phyloP scores from a whole-genome alignment of 2,888 invertebrate genomes.

The Trichacis sp. region DNA sequence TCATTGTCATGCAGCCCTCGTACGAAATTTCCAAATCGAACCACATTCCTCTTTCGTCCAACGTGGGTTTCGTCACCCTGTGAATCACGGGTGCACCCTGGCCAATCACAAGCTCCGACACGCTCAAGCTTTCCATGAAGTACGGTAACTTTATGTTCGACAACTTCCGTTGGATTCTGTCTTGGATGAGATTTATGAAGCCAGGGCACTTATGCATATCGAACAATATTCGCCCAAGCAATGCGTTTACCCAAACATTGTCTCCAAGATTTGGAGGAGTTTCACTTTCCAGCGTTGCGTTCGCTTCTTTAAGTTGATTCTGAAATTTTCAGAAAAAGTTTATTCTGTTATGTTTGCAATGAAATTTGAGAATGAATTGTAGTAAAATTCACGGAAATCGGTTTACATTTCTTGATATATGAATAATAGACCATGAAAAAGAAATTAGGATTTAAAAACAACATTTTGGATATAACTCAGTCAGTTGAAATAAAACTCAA shows the following conservation, averaged over 20 bases:
- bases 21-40: conserved; percentile 86
- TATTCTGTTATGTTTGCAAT: too few species aligned
- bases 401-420: too few species aligned
- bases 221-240: conserved; percentile 82
- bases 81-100: conserved; percentile 76
- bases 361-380: too few species aligned
- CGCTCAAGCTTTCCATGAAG: conserved; percentile 86
- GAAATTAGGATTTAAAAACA: too few species aligned
- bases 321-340: too few species aligned
- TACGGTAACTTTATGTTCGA: conserved; percentile 88
- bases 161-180: conserved; percentile 87
- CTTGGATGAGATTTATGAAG: conserved; percentile 79
- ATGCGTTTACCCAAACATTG: conserved; percentile 82
- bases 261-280: conserved; percentile 58
- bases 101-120: conserved; percentile 82
- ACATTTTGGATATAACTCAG: too few species aligned
- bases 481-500: too few species aligned
- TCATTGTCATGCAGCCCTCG: conserved; percentile 83
- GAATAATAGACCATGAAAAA: too few species aligned
- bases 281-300: conserved; percentile 43
- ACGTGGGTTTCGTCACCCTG: conserved; percentile 74
- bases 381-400: too few species aligned
- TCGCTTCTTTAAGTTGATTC: conserved; percentile 17
- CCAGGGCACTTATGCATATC: conserved; percentile 83
- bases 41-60: conserved; percentile 88